A percentile compares a stretch with the other conserved stretches of the same genome.
Conservation (phyloP, 2,113 vertebrate genomes). For the Ciconia stormi region DNA sequence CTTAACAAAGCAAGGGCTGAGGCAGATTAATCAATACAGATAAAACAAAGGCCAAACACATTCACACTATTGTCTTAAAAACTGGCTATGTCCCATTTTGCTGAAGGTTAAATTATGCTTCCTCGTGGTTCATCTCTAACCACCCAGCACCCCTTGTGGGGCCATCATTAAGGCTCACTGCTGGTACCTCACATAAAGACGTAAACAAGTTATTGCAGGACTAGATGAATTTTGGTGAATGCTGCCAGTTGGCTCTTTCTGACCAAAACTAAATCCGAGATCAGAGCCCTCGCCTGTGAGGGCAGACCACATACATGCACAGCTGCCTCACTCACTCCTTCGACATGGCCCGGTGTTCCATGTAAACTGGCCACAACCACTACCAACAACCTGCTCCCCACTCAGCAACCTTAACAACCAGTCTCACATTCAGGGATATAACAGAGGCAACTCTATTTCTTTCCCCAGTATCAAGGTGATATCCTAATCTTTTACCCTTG, state of each 20-base stretch:
- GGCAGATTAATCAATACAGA: neutral
- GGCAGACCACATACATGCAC: neutral
- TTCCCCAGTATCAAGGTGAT: neutral
- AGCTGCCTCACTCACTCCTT: neutral
- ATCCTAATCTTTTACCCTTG: neutral
- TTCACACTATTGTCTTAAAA: neutral
- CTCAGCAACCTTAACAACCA: neutral
- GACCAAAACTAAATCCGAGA: neutral
- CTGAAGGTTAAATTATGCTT: neutral
- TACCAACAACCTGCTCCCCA: neutral
- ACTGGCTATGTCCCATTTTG: neutral
- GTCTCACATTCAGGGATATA: neutral
- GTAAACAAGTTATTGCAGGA: neutral
- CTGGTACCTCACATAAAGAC: neutral
- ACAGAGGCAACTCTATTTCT: neutral
- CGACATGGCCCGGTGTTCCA: fast-evolving
- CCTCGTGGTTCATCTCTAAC: neutral
- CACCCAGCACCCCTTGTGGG: fast-evolving
- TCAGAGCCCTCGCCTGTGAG: fast-evolving
- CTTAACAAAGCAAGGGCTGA: neutral
- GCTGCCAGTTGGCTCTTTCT: neutral
- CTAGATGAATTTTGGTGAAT: neutral
- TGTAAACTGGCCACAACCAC: neutral
- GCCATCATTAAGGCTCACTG: neutral
- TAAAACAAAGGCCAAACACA: neutral